Conservation (phyloP, 2,113 vertebrate species). For the Anser cygnoides region DNA sequence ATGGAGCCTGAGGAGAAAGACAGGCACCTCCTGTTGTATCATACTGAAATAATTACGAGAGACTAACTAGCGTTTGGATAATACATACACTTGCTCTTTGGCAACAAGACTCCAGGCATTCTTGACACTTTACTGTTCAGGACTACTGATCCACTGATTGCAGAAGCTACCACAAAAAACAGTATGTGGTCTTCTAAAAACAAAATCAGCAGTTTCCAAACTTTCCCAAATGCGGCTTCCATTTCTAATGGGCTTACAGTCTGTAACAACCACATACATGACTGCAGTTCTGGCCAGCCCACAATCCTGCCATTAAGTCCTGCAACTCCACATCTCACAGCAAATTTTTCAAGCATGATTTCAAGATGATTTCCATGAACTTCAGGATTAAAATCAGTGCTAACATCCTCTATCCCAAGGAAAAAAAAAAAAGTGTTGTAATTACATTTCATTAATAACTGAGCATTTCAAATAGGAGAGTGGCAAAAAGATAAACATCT, state of each 20-base stretch:
- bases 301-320: background rate
- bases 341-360: background rate
- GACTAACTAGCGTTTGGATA: background rate
- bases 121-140: background rate
- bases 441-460: background rate
- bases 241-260: background rate
- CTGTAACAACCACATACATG: background rate
- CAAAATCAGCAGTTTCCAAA: background rate
- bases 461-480: too few relatives aligned
- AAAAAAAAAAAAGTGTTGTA: background rate
- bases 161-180: background rate
- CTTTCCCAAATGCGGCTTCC: background rate
- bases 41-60: background rate
- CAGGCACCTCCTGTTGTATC: background rate
- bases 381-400: background rate
- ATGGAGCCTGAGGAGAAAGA: background rate
- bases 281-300: background rate
- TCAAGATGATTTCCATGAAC: background rate
- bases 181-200: background rate
- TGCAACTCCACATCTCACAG: background rate
- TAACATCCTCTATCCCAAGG: background rate
- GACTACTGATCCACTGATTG: background rate
- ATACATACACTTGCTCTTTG: background rate
- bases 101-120: background rate
- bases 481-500: too few relatives aligned